Base-by-base conservation (phyloP, 2,113 vertebrate species). In the Anseranas semipalmata region DNA sequence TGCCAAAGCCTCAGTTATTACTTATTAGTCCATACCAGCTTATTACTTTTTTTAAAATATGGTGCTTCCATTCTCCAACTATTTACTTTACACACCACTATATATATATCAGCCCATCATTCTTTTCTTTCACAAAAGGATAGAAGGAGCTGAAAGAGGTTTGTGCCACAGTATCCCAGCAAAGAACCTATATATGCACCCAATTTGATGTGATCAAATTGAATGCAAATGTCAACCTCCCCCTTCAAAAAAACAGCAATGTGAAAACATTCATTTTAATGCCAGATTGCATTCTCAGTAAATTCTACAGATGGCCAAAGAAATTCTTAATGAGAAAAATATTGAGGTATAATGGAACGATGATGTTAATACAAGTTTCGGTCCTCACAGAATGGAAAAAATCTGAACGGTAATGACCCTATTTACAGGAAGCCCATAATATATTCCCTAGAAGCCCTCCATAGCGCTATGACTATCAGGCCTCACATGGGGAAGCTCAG, bases 11-110 rank as follows among this genome's bases (percentile, higher is more conserved):
- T 97, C 82, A 89, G 87, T 94, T 98, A 98, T 96, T 94, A 96
- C 86, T 93, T 96, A 95, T 94, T 95, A 97, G 82, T 73, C 70
- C 45, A 80, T 80, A 91, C 50, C 86, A 91, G 63, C 93, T 96
- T 98, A 97, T 92, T 96, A 90, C 96, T 95, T 93, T 82, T 77
- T 98, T 91, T 96, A 95, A 97, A 97, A 86, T 93, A 84, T 17
- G 25, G 67, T 68, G 59, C 78, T 93, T 95, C 81, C 35, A 53
- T 66, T 96, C 84, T 62, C 77, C 77, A 94, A 50, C 75, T 93
- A 53, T 90, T 94, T 91, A 32, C 66, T 93, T 91, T 73, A 50
- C 33, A 56, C 45, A 67, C 25, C 21, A 15, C 53, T 72, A 48
- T 32, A 85, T 75, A 82, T 62, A 91, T 60, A 27, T n/a, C n/a